Evolutionary conservation across 2,113 vertebrate species (phyloP).

Genomic region (Callionymus lyra): DNA sequence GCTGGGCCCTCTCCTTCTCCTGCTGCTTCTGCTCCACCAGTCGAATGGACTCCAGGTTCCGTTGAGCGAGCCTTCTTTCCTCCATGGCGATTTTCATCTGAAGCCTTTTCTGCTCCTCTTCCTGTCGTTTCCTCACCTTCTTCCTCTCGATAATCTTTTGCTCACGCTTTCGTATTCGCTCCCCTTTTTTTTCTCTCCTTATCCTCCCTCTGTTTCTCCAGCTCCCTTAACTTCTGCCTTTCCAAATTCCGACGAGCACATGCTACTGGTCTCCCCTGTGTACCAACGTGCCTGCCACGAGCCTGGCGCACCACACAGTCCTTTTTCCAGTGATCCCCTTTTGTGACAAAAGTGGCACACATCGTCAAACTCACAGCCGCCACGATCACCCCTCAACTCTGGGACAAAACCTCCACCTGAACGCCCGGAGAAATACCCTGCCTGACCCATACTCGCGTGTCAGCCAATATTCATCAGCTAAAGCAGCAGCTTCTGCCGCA

Average conservation of each 20-base stretch:
- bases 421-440: too few species aligned
- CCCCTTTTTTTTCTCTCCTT: slow-evolving; percentile 75
- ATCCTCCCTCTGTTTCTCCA: slow-evolving; percentile 86
- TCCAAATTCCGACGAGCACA: slow-evolving; percentile 82
- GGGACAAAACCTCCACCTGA: too few species aligned
- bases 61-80: slow-evolving; percentile 85
- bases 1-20: slow-evolving; percentile 60
- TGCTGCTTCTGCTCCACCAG: slow-evolving; percentile 74
- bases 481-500: too few species aligned
- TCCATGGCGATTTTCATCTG: slow-evolving; percentile 85
- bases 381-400: too few species aligned
- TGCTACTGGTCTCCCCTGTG: too few species aligned
- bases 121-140: slow-evolving; percentile 76
- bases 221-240: slow-evolving; percentile 84
- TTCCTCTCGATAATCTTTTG: slow-evolving; percentile 79
- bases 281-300: too few species aligned
- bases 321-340: too few species aligned
- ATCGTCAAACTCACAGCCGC: too few species aligned
- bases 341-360: too few species aligned
- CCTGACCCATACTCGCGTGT: too few species aligned
- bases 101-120: slow-evolving; percentile 81
- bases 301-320: too few species aligned
- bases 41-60: slow-evolving; percentile 89
- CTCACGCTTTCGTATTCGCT: slow-evolving; percentile 75
- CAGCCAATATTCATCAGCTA: too few species aligned